A percentile compares a stretch with the other conserved stretches of the same genome.
Evolutionary conservation across 2,113 vertebrate genomes (phyloP).

Genomic region (Chrysemys picta): DNA sequence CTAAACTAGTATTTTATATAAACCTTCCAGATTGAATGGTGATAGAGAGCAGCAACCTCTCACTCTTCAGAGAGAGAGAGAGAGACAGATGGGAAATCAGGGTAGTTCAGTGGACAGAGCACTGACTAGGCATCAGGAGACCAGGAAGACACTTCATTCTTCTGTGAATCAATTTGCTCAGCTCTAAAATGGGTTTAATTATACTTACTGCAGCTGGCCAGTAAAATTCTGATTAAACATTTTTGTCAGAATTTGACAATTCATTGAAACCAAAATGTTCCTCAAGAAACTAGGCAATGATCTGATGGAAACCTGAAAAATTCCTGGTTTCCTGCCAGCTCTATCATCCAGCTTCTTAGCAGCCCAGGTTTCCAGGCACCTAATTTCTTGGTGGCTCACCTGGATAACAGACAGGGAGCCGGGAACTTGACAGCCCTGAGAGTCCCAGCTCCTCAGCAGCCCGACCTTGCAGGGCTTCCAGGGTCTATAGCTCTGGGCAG

Average conservation of each 20-base stretch:
- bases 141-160: background rate
- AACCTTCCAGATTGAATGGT: background rate
- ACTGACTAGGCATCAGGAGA: background rate
- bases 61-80: background rate
- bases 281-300: background rate
- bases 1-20: background rate
- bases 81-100: background rate
- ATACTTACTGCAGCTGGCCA: background rate
- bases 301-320: background rate
- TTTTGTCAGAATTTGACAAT: background rate
- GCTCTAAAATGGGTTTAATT: background rate
- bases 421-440: background rate
- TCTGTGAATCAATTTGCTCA: background rate
- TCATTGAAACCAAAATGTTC: background rate
- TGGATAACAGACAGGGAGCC: background rate
- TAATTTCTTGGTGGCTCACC: background rate
- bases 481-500: background rate
- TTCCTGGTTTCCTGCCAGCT: background rate
- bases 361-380: background rate
- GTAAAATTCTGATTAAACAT: background rate
- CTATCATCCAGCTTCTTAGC: background rate
- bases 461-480: background rate
- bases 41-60: background rate
- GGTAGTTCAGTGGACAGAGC: background rate
- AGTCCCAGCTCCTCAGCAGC: background rate